phyloP scores from a whole-genome alignment of 2,113 vertebrate species.

The Phrynosoma blainvillii region DNA sequence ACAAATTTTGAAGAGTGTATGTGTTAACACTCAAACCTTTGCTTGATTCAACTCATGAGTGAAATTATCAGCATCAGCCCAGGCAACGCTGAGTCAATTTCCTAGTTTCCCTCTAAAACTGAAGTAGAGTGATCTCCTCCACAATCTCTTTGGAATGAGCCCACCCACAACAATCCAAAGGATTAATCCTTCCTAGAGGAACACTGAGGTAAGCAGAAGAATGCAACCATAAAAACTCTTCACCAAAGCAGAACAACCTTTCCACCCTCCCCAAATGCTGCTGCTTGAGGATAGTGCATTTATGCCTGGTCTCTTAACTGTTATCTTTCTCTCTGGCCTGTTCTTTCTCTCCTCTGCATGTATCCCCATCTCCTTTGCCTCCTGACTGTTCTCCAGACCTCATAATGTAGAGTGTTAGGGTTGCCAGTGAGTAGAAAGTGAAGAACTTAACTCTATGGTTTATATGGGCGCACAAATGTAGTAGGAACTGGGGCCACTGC shows the following conservation, averaged over 20 bases:
- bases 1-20: no score
- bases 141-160: background rate
- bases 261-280: background rate
- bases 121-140: no score
- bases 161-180: background rate
- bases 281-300: background rate
- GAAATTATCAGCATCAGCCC: no score
- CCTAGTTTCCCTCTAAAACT: background rate
- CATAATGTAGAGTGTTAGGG: background rate
- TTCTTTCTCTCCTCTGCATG: background rate
- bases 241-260: background rate
- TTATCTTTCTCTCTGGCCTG: background rate
- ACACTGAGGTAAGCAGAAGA: background rate
- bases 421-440: no score
- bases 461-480: no score
- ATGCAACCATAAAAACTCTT: background rate
- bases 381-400: background rate
- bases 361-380: background rate
- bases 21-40: no score
- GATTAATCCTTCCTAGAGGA: background rate
- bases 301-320: background rate
- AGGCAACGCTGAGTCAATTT: no score
- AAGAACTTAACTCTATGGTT: no score
- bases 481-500: no score
- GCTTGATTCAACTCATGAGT: no score